These are phyloP conservation scores for Musca vetustissima DNA, from an alignment of 1,140 invertebrate genomes.

Conservation along the genomic window DNA sequence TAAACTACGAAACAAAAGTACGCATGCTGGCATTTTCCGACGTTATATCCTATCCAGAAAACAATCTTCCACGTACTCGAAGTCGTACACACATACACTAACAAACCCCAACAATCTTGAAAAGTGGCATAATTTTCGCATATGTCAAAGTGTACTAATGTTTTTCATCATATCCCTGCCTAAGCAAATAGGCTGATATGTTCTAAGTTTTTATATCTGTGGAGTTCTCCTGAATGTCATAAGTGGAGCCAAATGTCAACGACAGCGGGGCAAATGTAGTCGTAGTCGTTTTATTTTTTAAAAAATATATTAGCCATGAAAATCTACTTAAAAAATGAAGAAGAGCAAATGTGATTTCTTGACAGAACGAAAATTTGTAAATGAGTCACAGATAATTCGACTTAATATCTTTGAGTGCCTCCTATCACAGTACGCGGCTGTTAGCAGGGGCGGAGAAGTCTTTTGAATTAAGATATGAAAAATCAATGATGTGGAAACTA, in stretches of 20 bases:
- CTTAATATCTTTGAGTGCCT: background rate
- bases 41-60: constrained; percentile 25
- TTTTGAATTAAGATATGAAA: constrained; percentile 13
- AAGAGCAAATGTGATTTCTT: background rate
- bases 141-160: constrained; percentile 12
- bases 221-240: background rate
- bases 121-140: constrained; percentile 9
- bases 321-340: background rate
- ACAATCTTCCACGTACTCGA: no score
- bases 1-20: constrained; percentile 38
- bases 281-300: no score
- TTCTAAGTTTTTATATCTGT: background rate
- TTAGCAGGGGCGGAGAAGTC: background rate
- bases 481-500: constrained; percentile 17
- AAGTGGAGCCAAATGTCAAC: background rate
- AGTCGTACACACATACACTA: no score
- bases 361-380: constrained; percentile 2
- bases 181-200: no score
- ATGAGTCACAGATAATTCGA: constrained; percentile 16
- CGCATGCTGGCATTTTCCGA: constrained; percentile 30
- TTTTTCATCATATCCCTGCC: background rate
- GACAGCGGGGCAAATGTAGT: background rate
- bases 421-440: background rate
- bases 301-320: constrained; percentile 13
- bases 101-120: background rate